These are phyloP conservation scores for Xiphydria camelus DNA, from an alignment of 2,888 invertebrate genomes.

Conservation along the genomic window DNA sequence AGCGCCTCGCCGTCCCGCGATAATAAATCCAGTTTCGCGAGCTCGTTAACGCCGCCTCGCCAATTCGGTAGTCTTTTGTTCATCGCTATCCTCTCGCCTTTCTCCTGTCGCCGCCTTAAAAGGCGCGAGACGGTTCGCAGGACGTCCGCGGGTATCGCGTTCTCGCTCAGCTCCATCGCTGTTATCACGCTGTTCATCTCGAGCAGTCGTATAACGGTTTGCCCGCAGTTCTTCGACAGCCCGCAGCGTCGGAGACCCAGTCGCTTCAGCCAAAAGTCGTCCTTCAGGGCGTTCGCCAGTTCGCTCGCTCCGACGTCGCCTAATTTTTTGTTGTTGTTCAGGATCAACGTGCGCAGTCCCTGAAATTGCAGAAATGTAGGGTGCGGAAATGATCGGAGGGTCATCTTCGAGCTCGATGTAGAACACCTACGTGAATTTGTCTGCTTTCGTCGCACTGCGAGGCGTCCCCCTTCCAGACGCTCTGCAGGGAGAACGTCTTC, in stretches of 20 bases:
- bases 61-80: constrained; percentile 2
- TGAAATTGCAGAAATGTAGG: constrained; percentile 20
- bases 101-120: constrained; percentile 21
- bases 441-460: not conserved
- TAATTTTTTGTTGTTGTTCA: constrained; percentile 31
- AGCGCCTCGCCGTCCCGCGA: too few relatives aligned
- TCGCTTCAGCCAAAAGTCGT: constrained; percentile 31
- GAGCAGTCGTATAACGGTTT: constrained; percentile 25
- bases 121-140: constrained; percentile 17
- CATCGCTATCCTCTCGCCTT: constrained; percentile 13
- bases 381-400: too few relatives aligned
- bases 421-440: not conserved
- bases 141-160: constrained; percentile 23
- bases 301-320: constrained; percentile 24
- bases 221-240: constrained; percentile 24
- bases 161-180: constrained; percentile 27
- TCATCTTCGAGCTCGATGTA: too few relatives aligned
- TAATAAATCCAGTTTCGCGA: too few relatives aligned
- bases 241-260: constrained; percentile 34
- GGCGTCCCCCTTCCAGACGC: constrained; percentile 16
- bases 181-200: constrained; percentile 27
- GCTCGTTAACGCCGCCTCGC: not conserved
- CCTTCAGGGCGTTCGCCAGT: constrained; percentile 21
- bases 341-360: constrained; percentile 29
- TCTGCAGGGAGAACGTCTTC: constrained; percentile 23